These are phyloP conservation scores for Rhodeus uyekii DNA, from an alignment of 2,797 vertebrate genomes.

Conservation along the genomic window DNA sequence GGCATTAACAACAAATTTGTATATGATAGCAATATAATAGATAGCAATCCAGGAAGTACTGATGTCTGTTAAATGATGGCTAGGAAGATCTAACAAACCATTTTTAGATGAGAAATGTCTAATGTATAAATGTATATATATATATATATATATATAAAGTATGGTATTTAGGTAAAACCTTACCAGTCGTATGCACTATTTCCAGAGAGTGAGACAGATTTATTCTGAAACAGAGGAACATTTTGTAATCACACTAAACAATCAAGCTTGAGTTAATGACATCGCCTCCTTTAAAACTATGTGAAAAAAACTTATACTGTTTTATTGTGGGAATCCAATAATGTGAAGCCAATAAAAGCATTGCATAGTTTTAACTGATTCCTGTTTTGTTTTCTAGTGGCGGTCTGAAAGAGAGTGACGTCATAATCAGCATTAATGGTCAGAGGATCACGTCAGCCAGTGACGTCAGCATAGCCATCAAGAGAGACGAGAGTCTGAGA, in stretches of 20 bases:
- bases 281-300: neutral
- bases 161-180: neutral
- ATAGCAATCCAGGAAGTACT: too few relatives aligned
- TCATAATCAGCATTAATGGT: constrained; percentile 97
- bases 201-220: neutral
- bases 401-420: constrained; percentile 89
- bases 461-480: constrained; percentile 91
- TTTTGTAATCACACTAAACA: neutral
- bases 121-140: too few relatives aligned
- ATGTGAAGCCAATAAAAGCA: neutral
- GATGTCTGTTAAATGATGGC: neutral
- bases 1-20: too few relatives aligned
- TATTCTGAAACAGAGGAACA: neutral
- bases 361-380: neutral
- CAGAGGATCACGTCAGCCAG: constrained; percentile 84
- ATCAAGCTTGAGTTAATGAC: neutral
- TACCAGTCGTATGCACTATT: neutral
- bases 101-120: neutral
- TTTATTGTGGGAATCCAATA: neutral
- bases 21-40: too few relatives aligned
- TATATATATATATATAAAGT: too few relatives aligned
- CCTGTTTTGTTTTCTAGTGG: constrained; percentile 72
- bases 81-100: neutral
- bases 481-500: constrained; percentile 80
- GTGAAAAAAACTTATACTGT: neutral